Evolutionary conservation across 2,888 invertebrate species (phyloP), one percentile per base, ranked within the genome.

Genomic region (Harmothoe impar): DNA sequence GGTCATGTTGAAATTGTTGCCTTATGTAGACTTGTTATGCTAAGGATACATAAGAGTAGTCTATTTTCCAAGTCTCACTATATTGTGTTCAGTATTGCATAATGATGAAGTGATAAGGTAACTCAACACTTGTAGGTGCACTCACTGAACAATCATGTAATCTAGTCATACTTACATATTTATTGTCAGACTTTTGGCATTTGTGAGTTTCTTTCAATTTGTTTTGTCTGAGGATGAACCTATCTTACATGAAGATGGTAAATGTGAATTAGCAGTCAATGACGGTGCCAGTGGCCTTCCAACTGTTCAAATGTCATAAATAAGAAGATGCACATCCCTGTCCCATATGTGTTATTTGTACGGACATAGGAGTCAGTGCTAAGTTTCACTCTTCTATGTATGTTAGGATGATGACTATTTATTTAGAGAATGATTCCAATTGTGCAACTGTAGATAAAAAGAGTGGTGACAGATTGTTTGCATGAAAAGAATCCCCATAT

Each of bases 1-100:
- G 86, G 56, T 33, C 52, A 86, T 86, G 86, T 86, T 86, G 86
- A 86, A 86, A 86, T 31, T 86, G 86, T 86, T 86, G 86, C 86
- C 86, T 86, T 86, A 86, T 25, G 86, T 86, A 86, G 86, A 86
- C 54, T 43, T 35, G n/a, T 81, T 35, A 81, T 43, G 81, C 81
- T 43, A 43, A 81, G 17, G 81, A 43, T 33, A 81, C 81, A 81
- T 81, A 43, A 81, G 12, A 81, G 81, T 81, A 81, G 81, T 81
- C 81, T 81, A 81, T 81, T 81, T 81, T 81, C 25, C 81, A 17
- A 81, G 81, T 81, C 33, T 33, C 81, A 81, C 81, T 81, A 81
- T 43, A 43, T 81, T 81, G 81, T 81, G 81, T 81, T 81, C 81
- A 81, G 43, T 81, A 43, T 81, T 17, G 35, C 43, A 43, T 81